phyloP scores from a whole-genome alignment of 2,113 vertebrate genomes.

The Atlantisia rogersi region DNA sequence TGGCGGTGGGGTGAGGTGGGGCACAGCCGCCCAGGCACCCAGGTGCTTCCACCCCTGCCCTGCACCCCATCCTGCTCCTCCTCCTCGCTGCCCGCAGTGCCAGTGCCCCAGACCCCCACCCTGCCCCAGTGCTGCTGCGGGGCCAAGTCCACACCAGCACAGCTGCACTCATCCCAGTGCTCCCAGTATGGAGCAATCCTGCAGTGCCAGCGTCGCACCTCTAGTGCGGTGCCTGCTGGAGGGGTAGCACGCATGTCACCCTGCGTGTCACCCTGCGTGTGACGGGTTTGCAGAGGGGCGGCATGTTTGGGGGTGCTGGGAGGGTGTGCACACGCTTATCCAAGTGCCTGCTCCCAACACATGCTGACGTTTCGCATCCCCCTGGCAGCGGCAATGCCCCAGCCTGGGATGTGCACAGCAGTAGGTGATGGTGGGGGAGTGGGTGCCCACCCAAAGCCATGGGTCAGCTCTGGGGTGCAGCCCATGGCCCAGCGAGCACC shows the following conservation, averaged over 20 bases:
- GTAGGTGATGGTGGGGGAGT: neutral
- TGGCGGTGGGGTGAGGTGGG: rapidly evolving
- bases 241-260: neutral
- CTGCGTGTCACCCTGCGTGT: neutral
- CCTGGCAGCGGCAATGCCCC: neutral
- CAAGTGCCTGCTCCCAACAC: rapidly evolving
- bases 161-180: neutral
- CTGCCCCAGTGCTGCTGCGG: neutral
- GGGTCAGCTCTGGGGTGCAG: neutral
- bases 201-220: neutral
- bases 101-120: rapidly evolving
- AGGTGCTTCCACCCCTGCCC: rapidly evolving
- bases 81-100: neutral
- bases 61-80: neutral
- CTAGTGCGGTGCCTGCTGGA: neutral
- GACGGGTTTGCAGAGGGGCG: neutral
- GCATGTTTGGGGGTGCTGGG: no score
- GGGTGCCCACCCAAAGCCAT: neutral
- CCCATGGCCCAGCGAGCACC: neutral
- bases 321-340: rapidly evolving
- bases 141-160: neutral
- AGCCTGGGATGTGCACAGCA: rapidly evolving
- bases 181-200: slow-evolving; percentile 1
- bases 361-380: neutral
- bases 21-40: neutral